phyloP scores from a whole-genome alignment of 2,797 vertebrate species.

The Enoplosus armatus region DNA sequence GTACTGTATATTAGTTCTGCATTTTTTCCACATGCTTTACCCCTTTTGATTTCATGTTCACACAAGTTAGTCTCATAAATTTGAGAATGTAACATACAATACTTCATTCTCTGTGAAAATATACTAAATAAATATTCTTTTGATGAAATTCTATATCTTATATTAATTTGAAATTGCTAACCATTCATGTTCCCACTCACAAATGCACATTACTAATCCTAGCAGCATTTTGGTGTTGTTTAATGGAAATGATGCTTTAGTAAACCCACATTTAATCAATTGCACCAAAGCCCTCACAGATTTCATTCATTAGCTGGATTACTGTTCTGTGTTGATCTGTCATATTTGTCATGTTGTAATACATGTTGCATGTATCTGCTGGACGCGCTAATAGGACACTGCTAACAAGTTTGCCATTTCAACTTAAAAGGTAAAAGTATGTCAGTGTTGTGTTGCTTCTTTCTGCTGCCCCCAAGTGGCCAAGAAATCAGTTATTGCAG shows the following conservation, averaged over 20 bases:
- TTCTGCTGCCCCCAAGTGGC: conserved; percentile 1
- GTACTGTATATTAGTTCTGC: conserved; percentile 58
- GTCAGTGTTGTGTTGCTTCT: background rate
- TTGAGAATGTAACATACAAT: conserved; percentile 63
- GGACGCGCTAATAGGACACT: too few relatives aligned
- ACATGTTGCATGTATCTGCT: too few relatives aligned
- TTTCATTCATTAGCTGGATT: too few relatives aligned
- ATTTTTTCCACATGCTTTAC: conserved; percentile 52
- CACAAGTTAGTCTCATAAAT: conserved; percentile 44
- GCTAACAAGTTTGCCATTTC: too few relatives aligned
- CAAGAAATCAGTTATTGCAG: background rate
- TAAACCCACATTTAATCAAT: background rate
- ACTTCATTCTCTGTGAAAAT: conserved; percentile 65
- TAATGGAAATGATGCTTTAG: too few relatives aligned
- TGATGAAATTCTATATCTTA: conserved; percentile 51
- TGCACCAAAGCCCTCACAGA: background rate
- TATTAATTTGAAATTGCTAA: conserved; percentile 5
- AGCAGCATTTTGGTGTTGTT: background rate
- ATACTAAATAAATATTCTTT: conserved; percentile 74
- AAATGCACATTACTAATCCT: background rate
- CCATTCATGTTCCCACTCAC: background rate
- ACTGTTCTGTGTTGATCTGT: too few relatives aligned
- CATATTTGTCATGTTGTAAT: too few relatives aligned
- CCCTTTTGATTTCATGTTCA: conserved; percentile 48
- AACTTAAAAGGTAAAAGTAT: too few relatives aligned